These are phyloP conservation scores for Apis cerana DNA, from an alignment of 1,140 invertebrate genomes.

Conservation along the genomic window DNA sequence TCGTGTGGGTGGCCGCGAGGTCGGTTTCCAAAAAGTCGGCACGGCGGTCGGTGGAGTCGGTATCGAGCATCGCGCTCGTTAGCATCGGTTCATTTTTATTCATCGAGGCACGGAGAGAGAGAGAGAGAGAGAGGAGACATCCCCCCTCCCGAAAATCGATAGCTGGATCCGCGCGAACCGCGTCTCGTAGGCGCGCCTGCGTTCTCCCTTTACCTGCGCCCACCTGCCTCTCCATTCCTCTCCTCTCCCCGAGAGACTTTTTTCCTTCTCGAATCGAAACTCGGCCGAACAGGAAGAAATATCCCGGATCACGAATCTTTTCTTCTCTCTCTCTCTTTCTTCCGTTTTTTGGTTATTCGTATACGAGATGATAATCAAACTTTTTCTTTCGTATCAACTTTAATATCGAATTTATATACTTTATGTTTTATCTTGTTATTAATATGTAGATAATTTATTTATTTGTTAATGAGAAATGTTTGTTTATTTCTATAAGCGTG, in stretches of 20 bases:
- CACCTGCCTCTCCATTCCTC: not conserved
- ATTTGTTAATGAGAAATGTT: no score
- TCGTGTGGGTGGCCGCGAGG: no score
- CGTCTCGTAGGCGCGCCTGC: constrained; percentile 49
- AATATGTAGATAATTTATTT: no score
- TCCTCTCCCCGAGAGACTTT: not conserved
- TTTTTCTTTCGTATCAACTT: not conserved
- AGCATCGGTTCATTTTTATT: constrained; percentile 51
- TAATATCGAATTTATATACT: no score
- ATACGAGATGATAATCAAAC: constrained; percentile 5
- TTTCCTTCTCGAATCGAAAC: no score
- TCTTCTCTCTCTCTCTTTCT: not conserved
- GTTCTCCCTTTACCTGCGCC: constrained; percentile 11
- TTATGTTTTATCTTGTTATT: no score
- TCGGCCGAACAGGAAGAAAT: constrained; percentile 17
- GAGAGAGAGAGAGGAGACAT: not conserved
- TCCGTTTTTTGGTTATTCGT: constrained; percentile 3
- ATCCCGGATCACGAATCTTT: no score
- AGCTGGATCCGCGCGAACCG: constrained; percentile 39
- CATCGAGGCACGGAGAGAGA: constrained; percentile 37
- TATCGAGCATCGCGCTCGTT: constrained; percentile 45
- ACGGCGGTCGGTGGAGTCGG: constrained; percentile 11
- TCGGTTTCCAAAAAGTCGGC: no score
- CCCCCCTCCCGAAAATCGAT: constrained; percentile 42
- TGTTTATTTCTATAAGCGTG: no score